These are phyloP conservation scores for Sylvia atricapilla DNA, from an alignment of 2,113 vertebrate species.

Conservation along the genomic window DNA sequence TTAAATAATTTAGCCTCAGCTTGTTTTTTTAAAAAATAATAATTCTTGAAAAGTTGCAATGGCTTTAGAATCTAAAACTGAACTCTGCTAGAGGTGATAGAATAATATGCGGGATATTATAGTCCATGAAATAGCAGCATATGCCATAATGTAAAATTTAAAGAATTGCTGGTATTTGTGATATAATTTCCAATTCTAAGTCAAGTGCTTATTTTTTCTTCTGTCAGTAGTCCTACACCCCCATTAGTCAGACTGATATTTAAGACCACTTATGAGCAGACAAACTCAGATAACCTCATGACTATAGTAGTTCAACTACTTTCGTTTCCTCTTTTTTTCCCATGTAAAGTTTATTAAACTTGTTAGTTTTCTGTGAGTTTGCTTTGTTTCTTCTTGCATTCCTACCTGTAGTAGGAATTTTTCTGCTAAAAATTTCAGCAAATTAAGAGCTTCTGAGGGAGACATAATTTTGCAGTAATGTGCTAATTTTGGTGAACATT, in stretches of 20 bases:
- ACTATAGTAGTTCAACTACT: not conserved
- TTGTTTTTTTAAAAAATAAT: not conserved
- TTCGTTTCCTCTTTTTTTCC: not conserved
- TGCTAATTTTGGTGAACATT: not conserved
- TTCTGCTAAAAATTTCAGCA: not conserved
- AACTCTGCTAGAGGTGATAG: not conserved
- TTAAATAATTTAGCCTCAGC: not conserved
- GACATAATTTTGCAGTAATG: not conserved
- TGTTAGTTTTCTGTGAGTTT: not conserved
- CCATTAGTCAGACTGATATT: not conserved
- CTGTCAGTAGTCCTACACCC: not conserved
- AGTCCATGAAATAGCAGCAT: not conserved
- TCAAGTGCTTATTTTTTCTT: not conserved
- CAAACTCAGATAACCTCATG: not conserved
- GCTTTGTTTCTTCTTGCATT: not conserved
- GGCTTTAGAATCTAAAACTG: not conserved
- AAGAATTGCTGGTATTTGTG: not conserved
- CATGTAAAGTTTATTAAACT: not conserved
- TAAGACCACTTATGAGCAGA: not conserved
- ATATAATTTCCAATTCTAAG: not conserved
- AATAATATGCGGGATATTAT: rapidly evolving
- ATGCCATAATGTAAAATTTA: not conserved
- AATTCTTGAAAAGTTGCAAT: not conserved
- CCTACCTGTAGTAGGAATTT: not conserved
- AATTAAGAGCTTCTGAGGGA: not conserved